These are phyloP conservation scores for Nothura maculosa DNA, from an alignment of 2,797 vertebrate species.

Conservation along the genomic window DNA sequence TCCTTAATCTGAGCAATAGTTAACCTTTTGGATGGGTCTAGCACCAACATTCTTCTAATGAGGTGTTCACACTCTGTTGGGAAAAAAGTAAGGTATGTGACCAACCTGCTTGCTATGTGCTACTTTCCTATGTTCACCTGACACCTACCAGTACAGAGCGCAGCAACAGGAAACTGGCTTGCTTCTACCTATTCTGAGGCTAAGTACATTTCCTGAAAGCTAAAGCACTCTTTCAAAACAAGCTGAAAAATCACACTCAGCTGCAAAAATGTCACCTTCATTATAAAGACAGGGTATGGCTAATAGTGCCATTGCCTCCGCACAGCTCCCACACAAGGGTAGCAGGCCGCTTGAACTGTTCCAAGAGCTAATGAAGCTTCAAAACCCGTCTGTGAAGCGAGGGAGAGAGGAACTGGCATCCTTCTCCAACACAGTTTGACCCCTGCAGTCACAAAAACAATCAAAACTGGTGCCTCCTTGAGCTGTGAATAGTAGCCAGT, in stretches of 20 bases:
- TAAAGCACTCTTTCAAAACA: neutral
- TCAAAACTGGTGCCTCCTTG: neutral
- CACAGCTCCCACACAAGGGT: neutral
- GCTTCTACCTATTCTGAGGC: neutral
- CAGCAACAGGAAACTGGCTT: neutral
- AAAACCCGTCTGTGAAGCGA: neutral
- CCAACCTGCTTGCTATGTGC: neutral
- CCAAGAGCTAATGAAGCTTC: neutral
- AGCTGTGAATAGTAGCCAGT: neutral
- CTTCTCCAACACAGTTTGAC: neutral
- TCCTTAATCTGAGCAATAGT: slow-evolving; percentile 96
- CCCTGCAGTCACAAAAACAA: neutral
- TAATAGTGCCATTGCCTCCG: neutral
- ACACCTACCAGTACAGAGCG: neutral
- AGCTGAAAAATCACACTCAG: neutral
- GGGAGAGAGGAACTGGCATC: neutral
- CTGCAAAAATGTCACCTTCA: neutral
- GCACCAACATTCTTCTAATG: slow-evolving; percentile 96
- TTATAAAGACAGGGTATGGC: neutral
- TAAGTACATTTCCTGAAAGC: neutral
- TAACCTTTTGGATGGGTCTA: slow-evolving; percentile 95
- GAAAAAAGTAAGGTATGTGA: neutral
- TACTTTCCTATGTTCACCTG: neutral
- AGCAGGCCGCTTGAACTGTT: neutral
- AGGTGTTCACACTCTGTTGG: slow-evolving; percentile 95